Evolutionary conservation across 2,797 vertebrate species (phyloP), one percentile per base, ranked within the genome.

Genomic region (Siniperca obscura): DNA sequence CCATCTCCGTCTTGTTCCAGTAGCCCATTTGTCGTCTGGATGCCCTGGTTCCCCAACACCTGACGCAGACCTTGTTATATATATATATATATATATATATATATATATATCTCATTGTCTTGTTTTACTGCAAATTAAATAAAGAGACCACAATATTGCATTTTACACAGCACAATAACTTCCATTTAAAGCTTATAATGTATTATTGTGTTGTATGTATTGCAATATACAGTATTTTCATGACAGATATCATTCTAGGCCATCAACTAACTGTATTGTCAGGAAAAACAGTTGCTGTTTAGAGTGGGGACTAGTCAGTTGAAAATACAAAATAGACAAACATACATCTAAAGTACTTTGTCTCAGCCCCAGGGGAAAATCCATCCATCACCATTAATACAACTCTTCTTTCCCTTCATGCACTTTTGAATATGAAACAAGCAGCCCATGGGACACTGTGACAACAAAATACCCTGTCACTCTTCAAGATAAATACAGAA

Each of bases 311-410:
- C 22, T 55, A 40, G 56, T 70, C 57, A 60, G 57, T 44, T 62
- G 36, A 84, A 74, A 84, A 66, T 64, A 73, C 36, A 79, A 75
- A 83, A 40, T 12, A 72, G 38, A 69, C 44, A 82, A 82, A 83
- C 70, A 59, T 69, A 72, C 50, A 86, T 84, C 64, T 73, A 57
- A 81, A 77, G 59, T 59, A 57, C 64, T 78, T 25, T 66, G 61
- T 68, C 44, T 76, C 50, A 52, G 68, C 76, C 71, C 46, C 70
- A 10, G 65, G 55, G 62, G 81, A 78, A 78, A 81, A 72, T 30
- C 65, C 61, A 88, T 83, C 72, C 69, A 88, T 87, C 62, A 84
- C 40, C 44, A 74, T 86, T 84, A 80, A 74, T 77, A 64, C 62
- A 85, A 67, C 34, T 79, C 46, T 70, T 86, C n/a, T 50, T 62